These are phyloP conservation scores for Ennomos fuscantarius DNA, from an alignment of 2,888 invertebrate species.

Conservation along the genomic window DNA sequence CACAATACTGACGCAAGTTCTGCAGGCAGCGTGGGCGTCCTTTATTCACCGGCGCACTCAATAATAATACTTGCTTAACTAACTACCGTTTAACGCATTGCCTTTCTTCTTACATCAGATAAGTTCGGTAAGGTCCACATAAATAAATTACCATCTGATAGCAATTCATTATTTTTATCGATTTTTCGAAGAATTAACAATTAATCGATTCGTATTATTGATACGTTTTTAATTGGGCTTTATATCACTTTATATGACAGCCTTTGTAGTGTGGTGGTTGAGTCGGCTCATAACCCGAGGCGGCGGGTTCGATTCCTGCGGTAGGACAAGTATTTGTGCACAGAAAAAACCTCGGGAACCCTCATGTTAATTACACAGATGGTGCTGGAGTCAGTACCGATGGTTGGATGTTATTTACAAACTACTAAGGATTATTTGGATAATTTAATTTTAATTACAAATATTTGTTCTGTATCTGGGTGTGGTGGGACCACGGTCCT, in stretches of 20 bases:
- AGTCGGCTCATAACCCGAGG: too few species aligned
- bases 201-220: constrained; percentile 17
- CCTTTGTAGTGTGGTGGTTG: too few species aligned
- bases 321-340: too few species aligned
- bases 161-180: constrained; percentile 30
- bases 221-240: constrained; percentile 22
- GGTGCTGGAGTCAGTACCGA: constrained; percentile 36
- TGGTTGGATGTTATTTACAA: neutral
- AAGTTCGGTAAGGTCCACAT: constrained; percentile 46
- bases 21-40: constrained; percentile 66
- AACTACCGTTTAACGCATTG: constrained; percentile 82
- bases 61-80: constrained; percentile 82
- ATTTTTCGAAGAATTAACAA: constrained; percentile 18
- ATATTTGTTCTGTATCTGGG: too few species aligned
- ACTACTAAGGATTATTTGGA: neutral
- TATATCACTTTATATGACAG: too few species aligned
- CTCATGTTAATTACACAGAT: constrained; percentile 76
- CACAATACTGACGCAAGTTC: constrained; percentile 36
- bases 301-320: too few species aligned
- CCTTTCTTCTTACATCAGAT: constrained; percentile 79
- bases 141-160: constrained; percentile 40
- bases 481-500: too few species aligned
- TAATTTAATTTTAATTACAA: too few species aligned
- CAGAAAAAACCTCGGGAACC: too few species aligned
- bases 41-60: constrained; percentile 76